Base-by-base conservation (phyloP, 1,140 invertebrate genomes). In the Ooceraea biroi region DNA sequence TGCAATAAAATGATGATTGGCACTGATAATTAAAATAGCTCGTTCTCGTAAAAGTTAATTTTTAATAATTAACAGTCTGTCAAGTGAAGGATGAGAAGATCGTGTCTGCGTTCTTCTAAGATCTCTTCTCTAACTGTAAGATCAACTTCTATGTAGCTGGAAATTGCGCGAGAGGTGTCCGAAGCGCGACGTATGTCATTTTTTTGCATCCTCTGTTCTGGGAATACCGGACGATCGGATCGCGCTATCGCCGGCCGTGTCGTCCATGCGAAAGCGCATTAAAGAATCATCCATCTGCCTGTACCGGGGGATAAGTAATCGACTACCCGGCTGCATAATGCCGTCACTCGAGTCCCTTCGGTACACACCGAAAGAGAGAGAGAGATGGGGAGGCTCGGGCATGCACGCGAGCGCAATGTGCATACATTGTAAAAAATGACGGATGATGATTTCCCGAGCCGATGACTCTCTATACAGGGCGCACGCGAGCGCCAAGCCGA, bases 391-490 rank as follows among this genome's bases (percentile, higher is more conserved):
- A 36, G 22, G 44, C 5, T 14, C 57, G 5, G 44, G 48, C 84
- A 88, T 76, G 83, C 87, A 88, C 86, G 86, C 84, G 36, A 88
- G 50, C 69, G 58, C 68, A 65, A 69, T 84, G 83, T 84, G 83
- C 68, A 88, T 84, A 63, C 58, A 82, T 66, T 61, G 83, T 61
- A 82, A 80, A 69, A 88, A 88, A 88, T 88, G 86, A 88, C 85
- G 82, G 86, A 88, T 84, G 86, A 88, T 88, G 86, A 88, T 88
- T 88, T 88, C 85, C 82, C 86, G 61, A 88, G 85, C 63, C 85
- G 86, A 88, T 88, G 86, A 88, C 82, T 87, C 55, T 78, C 25
- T 58, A 69, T 27, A 71, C 44, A 82, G 66, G 82, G 74, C 82
- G 86, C 86, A 88, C 86, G 86, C 86, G 86, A 88, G 63, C 85